Evolutionary conservation across 2,113 vertebrate genomes (phyloP).

Genomic region (Cyrtonyx montezumae): DNA sequence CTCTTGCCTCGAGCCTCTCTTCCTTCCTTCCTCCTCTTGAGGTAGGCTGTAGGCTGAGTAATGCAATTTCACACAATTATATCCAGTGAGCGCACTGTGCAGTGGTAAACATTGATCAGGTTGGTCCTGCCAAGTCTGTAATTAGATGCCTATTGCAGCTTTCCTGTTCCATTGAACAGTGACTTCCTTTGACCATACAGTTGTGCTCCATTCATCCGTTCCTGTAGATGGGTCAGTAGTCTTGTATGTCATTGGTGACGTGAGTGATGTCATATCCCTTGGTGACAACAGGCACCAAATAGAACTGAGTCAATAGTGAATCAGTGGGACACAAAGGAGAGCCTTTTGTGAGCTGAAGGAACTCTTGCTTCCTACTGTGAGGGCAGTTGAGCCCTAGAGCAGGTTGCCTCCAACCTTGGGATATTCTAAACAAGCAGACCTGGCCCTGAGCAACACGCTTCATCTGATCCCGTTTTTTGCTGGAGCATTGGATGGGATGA

Average conservation of each 20-base stretch:
- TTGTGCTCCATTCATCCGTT: slow-evolving; percentile 18
- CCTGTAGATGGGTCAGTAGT: slow-evolving; percentile 47
- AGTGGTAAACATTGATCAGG: slow-evolving; percentile 12
- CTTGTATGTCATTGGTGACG: slow-evolving; percentile 52
- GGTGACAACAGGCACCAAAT: slow-evolving; percentile 9
- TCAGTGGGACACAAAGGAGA: slow-evolving; percentile 39
- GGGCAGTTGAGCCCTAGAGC: background rate
- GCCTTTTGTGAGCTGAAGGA: background rate
- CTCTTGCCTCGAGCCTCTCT: slow-evolving; percentile 57
- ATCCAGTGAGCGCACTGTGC: background rate
- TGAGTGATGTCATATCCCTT: slow-evolving; percentile 61
- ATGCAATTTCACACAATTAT: slow-evolving; percentile 36
- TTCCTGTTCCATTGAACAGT: slow-evolving; percentile 50
- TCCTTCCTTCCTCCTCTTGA: slow-evolving; percentile 59
- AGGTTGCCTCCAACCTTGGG: background rate
- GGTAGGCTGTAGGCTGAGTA: slow-evolving; percentile 56
- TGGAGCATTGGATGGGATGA: fast-evolving
- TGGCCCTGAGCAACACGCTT: background rate
- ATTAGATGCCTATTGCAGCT: slow-evolving; percentile 8
- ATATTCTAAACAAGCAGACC: background rate
- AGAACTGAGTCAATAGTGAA: slow-evolving; percentile 59
- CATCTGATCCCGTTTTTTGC: background rate
- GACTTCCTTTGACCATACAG: slow-evolving; percentile 51
- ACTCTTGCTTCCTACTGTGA: background rate
- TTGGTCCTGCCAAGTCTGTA: slow-evolving; percentile 49